These are phyloP conservation scores for Micrasema longulum DNA, from an alignment of 1,140 invertebrate genomes.

Conservation along the genomic window DNA sequence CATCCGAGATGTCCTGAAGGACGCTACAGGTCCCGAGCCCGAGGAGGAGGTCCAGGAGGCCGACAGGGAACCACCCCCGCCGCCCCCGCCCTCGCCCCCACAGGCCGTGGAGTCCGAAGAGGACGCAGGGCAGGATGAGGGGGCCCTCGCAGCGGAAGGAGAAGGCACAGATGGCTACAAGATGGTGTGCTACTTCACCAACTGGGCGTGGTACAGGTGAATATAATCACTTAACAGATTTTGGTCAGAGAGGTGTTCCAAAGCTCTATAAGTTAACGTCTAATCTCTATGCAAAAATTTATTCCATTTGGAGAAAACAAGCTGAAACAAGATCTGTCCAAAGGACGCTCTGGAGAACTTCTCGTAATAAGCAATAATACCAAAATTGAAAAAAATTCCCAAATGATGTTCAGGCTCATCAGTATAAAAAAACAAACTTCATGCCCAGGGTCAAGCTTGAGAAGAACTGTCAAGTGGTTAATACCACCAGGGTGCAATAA, in stretches of 20 bases:
- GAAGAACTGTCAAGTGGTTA: too few species aligned
- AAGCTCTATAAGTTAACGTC: too few species aligned
- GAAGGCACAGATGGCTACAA: constrained; percentile 67
- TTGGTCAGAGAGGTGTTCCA: too few species aligned
- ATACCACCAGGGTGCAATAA: too few species aligned
- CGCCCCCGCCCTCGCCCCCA: constrained; percentile 34
- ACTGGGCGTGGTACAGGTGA: constrained; percentile 90
- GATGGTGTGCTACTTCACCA: constrained; percentile 93
- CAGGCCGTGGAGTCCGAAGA: constrained; percentile 53
- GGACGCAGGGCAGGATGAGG: constrained; percentile 41
- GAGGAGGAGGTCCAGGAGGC: not conserved
- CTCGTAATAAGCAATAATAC: too few species aligned
- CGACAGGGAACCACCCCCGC: not conserved
- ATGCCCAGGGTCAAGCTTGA: too few species aligned
- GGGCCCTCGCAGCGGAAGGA: not conserved
- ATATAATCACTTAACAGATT: not conserved
- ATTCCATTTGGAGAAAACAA: not conserved
- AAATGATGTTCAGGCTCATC: too few species aligned
- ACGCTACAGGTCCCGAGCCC: constrained; percentile 51
- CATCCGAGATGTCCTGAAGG: constrained; percentile 72
- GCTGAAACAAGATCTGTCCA: not conserved
- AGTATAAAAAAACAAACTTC: too few species aligned
- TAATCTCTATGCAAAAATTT: not conserved
- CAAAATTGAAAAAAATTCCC: too few species aligned
- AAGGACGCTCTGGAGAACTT: too few species aligned